These are phyloP conservation scores for Epicampocera succincta DNA, from an alignment of 2,888 invertebrate genomes.

Conservation along the genomic window DNA sequence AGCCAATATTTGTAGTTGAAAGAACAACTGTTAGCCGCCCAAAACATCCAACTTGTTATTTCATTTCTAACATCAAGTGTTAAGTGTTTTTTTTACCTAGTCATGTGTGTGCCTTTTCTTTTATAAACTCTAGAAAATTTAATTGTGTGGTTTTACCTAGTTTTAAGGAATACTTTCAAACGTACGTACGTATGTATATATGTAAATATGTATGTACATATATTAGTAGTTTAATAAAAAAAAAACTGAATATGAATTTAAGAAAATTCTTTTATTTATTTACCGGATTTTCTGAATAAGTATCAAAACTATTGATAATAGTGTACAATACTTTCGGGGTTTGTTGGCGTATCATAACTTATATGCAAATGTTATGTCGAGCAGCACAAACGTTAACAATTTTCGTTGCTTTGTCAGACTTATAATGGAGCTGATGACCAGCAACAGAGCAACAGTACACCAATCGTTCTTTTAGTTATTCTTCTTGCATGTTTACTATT, in stretches of 20 bases:
- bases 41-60: neutral
- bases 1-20: neutral
- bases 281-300: too few species aligned
- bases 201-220: too few species aligned
- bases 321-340: too few species aligned
- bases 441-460: neutral
- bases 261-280: too few species aligned
- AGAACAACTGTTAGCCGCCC: neutral
- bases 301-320: too few species aligned
- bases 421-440: neutral
- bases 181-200: too few species aligned
- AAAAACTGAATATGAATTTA: neutral
- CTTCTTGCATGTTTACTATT: too few species aligned
- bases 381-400: neutral
- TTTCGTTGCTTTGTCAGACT: neutral
- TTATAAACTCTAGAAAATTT: neutral
- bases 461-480: neutral
- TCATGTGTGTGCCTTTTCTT: neutral
- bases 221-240: neutral
- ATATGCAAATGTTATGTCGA: neutral
- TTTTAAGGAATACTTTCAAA: slow-evolving; percentile 6
- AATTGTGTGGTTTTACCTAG: slow-evolving; percentile 3
- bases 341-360: neutral
- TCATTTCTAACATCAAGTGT: neutral
- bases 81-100: neutral